Conservation (phyloP, 2,888 invertebrate species). For the Mythimna lalbum region DNA sequence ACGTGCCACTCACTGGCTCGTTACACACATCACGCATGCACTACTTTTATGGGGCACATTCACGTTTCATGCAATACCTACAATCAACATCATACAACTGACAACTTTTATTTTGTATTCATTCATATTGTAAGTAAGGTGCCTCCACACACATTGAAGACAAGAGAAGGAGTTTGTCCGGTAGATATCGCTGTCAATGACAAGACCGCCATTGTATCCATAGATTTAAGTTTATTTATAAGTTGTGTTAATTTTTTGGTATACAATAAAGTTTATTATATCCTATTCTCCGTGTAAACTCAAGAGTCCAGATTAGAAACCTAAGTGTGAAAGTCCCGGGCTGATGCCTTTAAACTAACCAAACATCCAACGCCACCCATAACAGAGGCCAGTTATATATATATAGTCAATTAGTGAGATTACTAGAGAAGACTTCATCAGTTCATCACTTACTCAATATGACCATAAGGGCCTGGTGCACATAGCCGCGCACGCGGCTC, state of each 20-base stretch:
- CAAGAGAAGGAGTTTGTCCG: no score
- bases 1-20: background rate
- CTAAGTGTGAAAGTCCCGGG: no score
- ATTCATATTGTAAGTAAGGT: background rate
- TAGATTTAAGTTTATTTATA: no score
- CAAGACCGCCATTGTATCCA: no score
- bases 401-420: background rate
- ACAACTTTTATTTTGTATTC: background rate
- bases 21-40: slow-evolving; percentile 11
- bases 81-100: background rate
- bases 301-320: background rate
- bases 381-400: background rate
- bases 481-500: slow-evolving; percentile 23
- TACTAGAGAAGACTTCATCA: background rate
- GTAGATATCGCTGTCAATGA: no score
- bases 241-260: no score
- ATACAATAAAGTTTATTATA: no score
- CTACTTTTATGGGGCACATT: slow-evolving; percentile 24
- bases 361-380: background rate
- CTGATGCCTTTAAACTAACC: no score
- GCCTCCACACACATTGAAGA: background rate
- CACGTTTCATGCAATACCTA: slow-evolving; percentile 15
- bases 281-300: background rate
- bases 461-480: slow-evolving; percentile 40
- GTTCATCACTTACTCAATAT: slow-evolving; percentile 41